Evolutionary conservation across 2,113 vertebrate species (phyloP), one percentile per base, ranked within the genome.

Genomic region (Arvicanthis niloticus): DNA sequence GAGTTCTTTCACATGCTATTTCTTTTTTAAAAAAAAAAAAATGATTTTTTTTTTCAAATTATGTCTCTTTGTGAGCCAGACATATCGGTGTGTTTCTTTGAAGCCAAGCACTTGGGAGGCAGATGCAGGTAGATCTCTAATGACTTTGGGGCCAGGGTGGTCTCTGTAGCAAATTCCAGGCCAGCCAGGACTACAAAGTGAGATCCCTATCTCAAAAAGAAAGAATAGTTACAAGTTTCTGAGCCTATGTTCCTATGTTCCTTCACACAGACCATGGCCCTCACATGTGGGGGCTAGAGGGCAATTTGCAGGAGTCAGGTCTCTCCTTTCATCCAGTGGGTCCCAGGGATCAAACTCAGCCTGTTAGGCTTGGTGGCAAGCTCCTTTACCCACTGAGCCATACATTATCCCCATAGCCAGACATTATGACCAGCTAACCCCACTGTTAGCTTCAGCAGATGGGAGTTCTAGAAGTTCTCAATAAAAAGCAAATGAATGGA

Each of bases 401-500:
- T 45, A 45, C 45, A 45, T 45, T 45, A 67, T 37, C 42, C 45
- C 40, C 73, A n/a, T 78, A 88, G 48, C 0, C 51, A 92, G 31
- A 86, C 7, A 31, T 53, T 93, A 82, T 34, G 60, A 92, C 4
- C 95, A 89, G 67, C 82, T 76, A 26, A 21, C 78, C 26, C 48
- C 3, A 48, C 11, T 37, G 34, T 68, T 76, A 53, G 15, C 60
- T 3, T 51, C 1, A 42, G 26, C 0, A 37, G 24, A 78, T 2
- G 10, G 56, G 13, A 22, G 67, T 76, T 89, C 60, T 77, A 91
- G 90, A 92, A 93, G 81, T 89, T 16, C 53, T n/a, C 24, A 90
- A 95, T 45, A 92, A 91, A 89, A 90, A 78, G n/a, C 76, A 29
- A 87, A 95, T 70, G 48, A 62, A 62, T n/a, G 60, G 81, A 89